Evolutionary conservation across 2,797 vertebrate genomes (phyloP).

Genomic region (Lateolabrax maculatus): DNA sequence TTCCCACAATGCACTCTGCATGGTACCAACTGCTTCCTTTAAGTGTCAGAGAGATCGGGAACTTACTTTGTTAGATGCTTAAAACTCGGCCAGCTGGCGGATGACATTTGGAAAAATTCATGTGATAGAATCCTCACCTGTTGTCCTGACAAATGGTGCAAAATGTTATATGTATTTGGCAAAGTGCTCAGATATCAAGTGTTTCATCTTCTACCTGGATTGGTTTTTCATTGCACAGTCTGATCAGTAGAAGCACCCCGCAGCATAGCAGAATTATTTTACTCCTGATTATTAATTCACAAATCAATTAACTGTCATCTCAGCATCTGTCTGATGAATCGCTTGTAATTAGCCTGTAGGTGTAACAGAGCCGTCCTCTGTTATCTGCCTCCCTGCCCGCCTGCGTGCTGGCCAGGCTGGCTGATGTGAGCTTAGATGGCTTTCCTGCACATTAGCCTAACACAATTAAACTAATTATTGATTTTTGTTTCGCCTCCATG

Average conservation of each 20-base stretch:
- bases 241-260: conserved; percentile 39
- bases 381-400: conserved; percentile 64
- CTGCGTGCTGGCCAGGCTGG: conserved; percentile 36
- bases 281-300: conserved; percentile 78
- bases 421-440: conserved; percentile 75
- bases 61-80: conserved; percentile 14
- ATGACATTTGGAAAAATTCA: neutral
- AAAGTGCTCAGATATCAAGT: neutral
- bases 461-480: conserved; percentile 81
- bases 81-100: neutral
- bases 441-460: conserved; percentile 77
- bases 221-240: conserved; percentile 16
- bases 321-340: conserved; percentile 80
- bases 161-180: neutral
- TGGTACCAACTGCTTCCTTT: conserved; percentile 29
- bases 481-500: conserved; percentile 69
- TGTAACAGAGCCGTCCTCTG: conserved; percentile 66
- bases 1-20: conserved; percentile 48
- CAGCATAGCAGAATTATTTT: conserved; percentile 64
- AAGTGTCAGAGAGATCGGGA: conserved; percentile 14
- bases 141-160: neutral
- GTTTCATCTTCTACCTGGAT: neutral
- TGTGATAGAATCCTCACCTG: conserved; percentile 5
- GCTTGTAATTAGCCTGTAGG: conserved; percentile 81
- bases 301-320: conserved; percentile 81